Evolutionary conservation across 2,888 invertebrate species (phyloP), one percentile per base, ranked within the genome.

Genomic region (Ceriagrion tenellum): DNA sequence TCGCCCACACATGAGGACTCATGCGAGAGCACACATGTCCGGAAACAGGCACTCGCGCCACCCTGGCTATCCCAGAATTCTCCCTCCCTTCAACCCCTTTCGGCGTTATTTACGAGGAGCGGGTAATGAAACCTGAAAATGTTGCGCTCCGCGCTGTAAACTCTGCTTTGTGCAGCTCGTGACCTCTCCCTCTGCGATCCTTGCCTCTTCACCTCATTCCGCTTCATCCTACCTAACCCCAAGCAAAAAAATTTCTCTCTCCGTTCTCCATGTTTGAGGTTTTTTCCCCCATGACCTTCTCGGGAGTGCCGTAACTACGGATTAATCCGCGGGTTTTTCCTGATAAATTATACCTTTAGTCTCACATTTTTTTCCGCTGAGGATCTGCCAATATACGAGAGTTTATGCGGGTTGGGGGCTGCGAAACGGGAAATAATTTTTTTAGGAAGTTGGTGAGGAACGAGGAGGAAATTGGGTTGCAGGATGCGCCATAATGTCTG

Each of bases 51-150:
- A 13, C 26, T 13, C n/a, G 69, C 69, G 69, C 69, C 69, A n/a
- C n/a, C 47, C 6, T 59, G 35, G 81, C 35, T n/a, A 35, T 81
- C 35, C 81, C 81, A 81, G 81, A 81, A 81, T 69, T 0, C 93
- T 10, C 59, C 55, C 47, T n/a, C 89, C 26, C 55, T 10, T 18
- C 55, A 47, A 26, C 89, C 89, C 18, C 55, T 47, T 69, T 47
- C 47, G 47, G n/a, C 93, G 69, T 74, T 93, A 93, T 93, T 93
- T 93, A 93, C 93, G 93, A 93, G 47, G 47, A 26, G 13, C 6
- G 69, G 4, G 93, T 93, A 93, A 93, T 93, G 93, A 93, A 93
- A 93, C 93, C 89, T 74, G 69, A 47, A 69, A 30, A 59, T 59
- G 90, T 91, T 91, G 30, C 56, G 91, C 88, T 40, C 47, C 16